phyloP scores from a whole-genome alignment of 2,113 vertebrate genomes.

The Pseudorectes ferrugineus region DNA sequence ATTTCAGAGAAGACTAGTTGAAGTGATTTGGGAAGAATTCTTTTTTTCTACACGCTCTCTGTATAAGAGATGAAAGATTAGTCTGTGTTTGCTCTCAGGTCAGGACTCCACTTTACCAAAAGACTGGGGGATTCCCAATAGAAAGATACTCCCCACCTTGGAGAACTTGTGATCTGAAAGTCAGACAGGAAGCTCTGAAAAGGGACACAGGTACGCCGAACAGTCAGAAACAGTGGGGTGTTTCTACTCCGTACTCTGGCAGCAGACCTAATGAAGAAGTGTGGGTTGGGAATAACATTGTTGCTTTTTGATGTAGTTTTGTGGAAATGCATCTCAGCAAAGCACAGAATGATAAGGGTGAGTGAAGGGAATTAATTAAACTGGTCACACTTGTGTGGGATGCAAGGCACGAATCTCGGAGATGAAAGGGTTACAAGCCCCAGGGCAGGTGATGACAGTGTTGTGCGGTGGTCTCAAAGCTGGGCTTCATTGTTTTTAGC shows the following conservation, averaged over 20 bases:
- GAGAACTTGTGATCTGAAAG: neutral
- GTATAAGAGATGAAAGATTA: neutral
- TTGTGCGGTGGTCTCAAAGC: neutral
- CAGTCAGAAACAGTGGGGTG: fast-evolving
- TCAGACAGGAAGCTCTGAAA: neutral
- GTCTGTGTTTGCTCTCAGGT: neutral
- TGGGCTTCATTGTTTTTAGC: neutral
- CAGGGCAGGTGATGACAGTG: neutral
- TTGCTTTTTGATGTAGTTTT: neutral
- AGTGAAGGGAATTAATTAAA: neutral
- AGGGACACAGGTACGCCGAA: neutral
- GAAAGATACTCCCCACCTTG: neutral
- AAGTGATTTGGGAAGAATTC: neutral
- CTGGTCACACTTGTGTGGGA: fast-evolving
- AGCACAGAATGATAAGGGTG: neutral
- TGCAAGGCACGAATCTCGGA: neutral
- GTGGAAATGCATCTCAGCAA: neutral
- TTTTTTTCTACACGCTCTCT: neutral
- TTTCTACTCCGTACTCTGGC: fast-evolving
- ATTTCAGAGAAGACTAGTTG: neutral
- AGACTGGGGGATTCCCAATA: neutral
- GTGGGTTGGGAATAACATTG: neutral
- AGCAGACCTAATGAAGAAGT: neutral
- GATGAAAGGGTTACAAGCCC: neutral
- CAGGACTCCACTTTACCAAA: neutral